These are phyloP conservation scores for Drosophila pallidifrons DNA, from an alignment of 1,140 invertebrate species.

Conservation along the genomic window DNA sequence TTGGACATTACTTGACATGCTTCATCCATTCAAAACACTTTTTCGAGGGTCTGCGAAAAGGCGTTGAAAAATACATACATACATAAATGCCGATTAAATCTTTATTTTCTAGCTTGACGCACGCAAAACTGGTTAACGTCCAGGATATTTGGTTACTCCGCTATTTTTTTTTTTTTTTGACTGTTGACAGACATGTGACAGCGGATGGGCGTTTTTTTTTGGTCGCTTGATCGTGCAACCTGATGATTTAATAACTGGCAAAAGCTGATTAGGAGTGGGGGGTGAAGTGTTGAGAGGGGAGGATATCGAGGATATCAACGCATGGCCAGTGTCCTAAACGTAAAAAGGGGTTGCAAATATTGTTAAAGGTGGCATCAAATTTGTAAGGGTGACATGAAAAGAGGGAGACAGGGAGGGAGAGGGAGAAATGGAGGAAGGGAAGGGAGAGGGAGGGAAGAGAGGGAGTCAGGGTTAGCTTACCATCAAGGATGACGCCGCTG, in stretches of 20 bases:
- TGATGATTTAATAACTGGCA: conserved; percentile 78
- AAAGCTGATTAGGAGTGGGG: conserved; percentile 55
- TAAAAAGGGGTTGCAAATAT: conserved; percentile 49
- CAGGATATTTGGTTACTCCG: conserved; percentile 65
- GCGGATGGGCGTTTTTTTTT: conserved; percentile 21
- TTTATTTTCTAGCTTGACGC: conserved; percentile 74
- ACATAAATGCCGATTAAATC: conserved; percentile 79
- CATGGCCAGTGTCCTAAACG: not conserved
- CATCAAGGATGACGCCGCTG: conserved; percentile 41
- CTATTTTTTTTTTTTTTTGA: conserved; percentile 35
- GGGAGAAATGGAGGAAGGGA: too few relatives aligned
- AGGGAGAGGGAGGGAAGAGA: too few relatives aligned
- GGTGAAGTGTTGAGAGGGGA: not conserved
- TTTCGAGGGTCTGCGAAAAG: conserved; percentile 4
- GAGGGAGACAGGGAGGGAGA: not conserved
- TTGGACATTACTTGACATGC: conserved; percentile 23
- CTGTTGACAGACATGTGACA: conserved; percentile 81
- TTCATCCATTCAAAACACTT: conserved; percentile 9
- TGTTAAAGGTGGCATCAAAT: conserved; percentile 20
- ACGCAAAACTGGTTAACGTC: conserved; percentile 43
- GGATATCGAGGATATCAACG: too few relatives aligned
- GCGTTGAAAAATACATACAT: conserved; percentile 53
- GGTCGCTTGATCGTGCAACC: conserved; percentile 66
- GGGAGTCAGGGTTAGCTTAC: conserved; percentile 51
- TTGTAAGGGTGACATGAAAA: not conserved